phyloP scores from a whole-genome alignment of 2,888 invertebrate species.

The Bimastos eiseni region DNA sequence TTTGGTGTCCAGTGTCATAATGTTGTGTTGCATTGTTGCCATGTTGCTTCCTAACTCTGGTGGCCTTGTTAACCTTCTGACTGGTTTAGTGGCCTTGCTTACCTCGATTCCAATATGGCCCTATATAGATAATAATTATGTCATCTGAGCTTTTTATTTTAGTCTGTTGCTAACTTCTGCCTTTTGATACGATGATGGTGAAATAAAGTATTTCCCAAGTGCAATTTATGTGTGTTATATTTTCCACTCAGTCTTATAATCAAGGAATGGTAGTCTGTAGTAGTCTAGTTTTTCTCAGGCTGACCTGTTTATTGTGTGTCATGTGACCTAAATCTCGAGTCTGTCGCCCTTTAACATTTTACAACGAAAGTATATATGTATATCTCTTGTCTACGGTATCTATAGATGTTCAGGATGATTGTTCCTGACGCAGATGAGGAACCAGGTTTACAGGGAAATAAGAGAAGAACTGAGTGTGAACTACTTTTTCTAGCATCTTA shows the following conservation, averaged over 20 bases:
- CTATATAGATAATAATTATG: neutral
- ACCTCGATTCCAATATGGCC: neutral
- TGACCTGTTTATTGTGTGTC: neutral
- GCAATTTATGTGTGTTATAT: neutral
- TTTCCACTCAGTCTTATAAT: neutral
- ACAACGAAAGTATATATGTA: no score
- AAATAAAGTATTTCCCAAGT: neutral
- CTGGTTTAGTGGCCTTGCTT: neutral
- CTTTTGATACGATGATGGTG: neutral
- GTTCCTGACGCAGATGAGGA: no score
- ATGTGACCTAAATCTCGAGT: neutral
- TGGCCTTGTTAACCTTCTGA: slow-evolving; percentile 2
- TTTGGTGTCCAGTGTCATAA: neutral
- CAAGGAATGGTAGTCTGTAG: neutral
- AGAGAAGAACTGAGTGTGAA: no score
- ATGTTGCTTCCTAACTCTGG: neutral
- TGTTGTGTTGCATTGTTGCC: neutral
- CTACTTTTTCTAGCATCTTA: no score
- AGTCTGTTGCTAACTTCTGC: neutral
- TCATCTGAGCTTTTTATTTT: neutral
- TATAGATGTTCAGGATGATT: no score
- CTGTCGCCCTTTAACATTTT: neutral
- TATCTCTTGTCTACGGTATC: no score
- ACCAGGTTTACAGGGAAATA: no score
- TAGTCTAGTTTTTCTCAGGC: neutral